Base-by-base conservation (phyloP, 2,888 invertebrate species). In the Carcina quercana region DNA sequence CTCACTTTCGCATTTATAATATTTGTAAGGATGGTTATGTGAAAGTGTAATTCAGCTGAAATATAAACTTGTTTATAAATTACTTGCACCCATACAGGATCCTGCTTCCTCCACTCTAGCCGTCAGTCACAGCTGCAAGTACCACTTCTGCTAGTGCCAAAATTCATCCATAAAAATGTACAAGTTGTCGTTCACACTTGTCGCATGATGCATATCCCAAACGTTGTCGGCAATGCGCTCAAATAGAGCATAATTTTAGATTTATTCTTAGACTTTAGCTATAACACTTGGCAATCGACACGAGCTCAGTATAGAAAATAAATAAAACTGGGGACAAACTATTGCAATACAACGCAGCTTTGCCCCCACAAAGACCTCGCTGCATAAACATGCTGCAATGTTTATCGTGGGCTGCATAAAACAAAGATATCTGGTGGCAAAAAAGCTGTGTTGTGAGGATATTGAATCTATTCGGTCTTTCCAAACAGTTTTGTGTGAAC, bases 301-400 rank as follows among this genome's bases (percentile, higher is more conserved):
- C 37, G 42, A 28, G 38, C 35, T 34, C 30, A 5, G 14, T 25
- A 33, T 32, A 36, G 32, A 36, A 45, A 42, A 34, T 30, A 32
- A 38, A 35, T 40, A 32, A 30, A 25, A 34, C 28, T 43, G 45
- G 42, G 35, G 35, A 39, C 26, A 22, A 31, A n/a, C n/a, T 21
- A 40, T 45, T 43, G 45, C 58, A 50, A 50, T 54, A 47, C 47
- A 47, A 48, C 53, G 52, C 53, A 53, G 50, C 47, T 59, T 53
- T 58, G 58, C 53, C 50, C 35, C 35, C 40, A 17, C 50, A 41
- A 50, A 55, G 47, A 42, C 51, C 45, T 34, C 35, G 43, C 50
- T 62, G 59, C 59, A 62, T 65, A 65, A 63, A 65, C 52, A 59
- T 60, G 50, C 22, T 7, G 11, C 12, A 37, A 43, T 36, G 49